Evolutionary conservation across 1,140 invertebrate species (phyloP).

Genomic region (Sarcophaga bullata): DNA sequence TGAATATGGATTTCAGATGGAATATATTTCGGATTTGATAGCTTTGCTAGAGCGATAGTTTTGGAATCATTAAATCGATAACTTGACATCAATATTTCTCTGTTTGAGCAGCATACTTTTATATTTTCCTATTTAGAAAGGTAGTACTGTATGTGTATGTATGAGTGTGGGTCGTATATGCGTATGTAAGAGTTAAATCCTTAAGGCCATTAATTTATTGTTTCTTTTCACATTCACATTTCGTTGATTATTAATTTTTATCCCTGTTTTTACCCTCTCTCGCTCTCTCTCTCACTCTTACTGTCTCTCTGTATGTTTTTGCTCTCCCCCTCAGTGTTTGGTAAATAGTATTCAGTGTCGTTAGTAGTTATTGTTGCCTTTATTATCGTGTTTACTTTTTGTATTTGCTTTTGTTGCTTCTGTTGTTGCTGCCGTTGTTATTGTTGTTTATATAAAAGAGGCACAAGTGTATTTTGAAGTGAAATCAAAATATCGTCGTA

Average conservation of each 20-base stretch:
- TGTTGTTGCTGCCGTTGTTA: neutral
- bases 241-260: neutral
- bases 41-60: no score
- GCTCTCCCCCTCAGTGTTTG: neutral
- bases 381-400: neutral
- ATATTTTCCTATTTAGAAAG: no score
- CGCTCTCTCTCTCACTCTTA: neutral
- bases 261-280: neutral
- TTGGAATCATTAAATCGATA: neutral
- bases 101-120: no score
- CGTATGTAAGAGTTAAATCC: no score
- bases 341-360: neutral
- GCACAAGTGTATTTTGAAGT: conserved; percentile 23
- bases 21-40: no score
- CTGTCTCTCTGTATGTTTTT: neutral
- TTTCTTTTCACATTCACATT: neutral
- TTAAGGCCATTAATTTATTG: conserved; percentile 33
- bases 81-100: neutral
- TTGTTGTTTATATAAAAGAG: neutral
- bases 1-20: no score
- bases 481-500: conserved; percentile 37
- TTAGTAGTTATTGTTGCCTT: neutral
- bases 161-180: no score
- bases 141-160: no score
- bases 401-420: neutral